Percentiles rank a stretch among this genome's conserved stretches.
phyloP scores from a whole-genome alignment of 2,113 vertebrate species.

The Heloderma charlesbogerti region DNA sequence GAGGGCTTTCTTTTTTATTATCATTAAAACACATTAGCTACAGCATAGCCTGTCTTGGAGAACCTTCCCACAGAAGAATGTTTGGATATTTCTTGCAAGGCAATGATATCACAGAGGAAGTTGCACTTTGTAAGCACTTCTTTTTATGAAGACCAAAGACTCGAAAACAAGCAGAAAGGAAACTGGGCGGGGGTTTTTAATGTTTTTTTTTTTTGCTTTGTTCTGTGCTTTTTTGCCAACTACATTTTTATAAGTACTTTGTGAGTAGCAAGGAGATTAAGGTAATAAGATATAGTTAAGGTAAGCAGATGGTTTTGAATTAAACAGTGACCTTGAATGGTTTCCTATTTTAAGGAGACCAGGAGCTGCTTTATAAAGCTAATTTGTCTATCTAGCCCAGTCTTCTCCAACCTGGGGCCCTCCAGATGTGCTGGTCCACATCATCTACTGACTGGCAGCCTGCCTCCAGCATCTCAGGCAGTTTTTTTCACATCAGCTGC shows the following conservation, averaged over 20 bases:
- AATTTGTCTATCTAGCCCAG: too few species aligned
- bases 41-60: conserved; percentile 48
- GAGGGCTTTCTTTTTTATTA: conserved; percentile 56
- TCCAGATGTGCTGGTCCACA: too few species aligned
- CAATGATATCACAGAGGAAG: conserved; percentile 49
- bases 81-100: conserved; percentile 41
- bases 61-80: conserved; percentile 48
- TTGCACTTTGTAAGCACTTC: conserved; percentile 52
- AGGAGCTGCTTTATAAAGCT: too few species aligned
- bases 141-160: conserved; percentile 57
- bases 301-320: not conserved
- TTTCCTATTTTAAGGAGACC: not conserved
- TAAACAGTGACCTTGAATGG: not conserved
- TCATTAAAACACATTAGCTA: conserved; percentile 15
- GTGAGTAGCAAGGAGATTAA: not conserved
- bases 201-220: conserved; percentile 47
- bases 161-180: conserved; percentile 68
- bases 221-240: conserved; percentile 45
- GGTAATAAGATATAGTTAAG: not conserved
- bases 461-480: too few species aligned
- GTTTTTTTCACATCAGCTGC: too few species aligned
- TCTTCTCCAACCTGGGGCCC: too few species aligned
- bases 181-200: too few species aligned
- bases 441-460: too few species aligned
- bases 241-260: not conserved